Base-by-base conservation (phyloP, 2,888 invertebrate genomes). In the Acleris literana region DNA sequence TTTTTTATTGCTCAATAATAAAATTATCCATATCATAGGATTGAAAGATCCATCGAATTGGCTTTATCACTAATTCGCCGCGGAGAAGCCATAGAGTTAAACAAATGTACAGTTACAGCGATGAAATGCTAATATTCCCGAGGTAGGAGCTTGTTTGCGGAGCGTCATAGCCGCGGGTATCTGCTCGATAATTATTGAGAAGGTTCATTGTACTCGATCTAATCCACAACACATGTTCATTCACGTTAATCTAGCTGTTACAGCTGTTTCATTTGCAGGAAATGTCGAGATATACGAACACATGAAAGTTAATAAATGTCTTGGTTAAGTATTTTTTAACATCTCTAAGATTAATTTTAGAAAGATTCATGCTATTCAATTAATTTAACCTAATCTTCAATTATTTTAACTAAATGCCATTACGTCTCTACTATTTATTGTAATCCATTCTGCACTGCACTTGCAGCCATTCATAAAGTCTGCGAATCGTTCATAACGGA, bases 381-480 rank as follows among this genome's bases (percentile, higher is more conserved):
- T 13, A 39, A 13, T 11, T 33, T 33, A 4, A 4, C 13, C 13
- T 39, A 1, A 0, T 39, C 39, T 9, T 33, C 3, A 33, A 33
- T n/a, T 33, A 33, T 33, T 33, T 9, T 9, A 33, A 33, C 9
- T 33, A 33, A 29, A 29, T 33, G 33, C 33, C 3, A 33, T 33
- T 3, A 33, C 9, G 9, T 33, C 25, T 6, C 11, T 33, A 33
- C 33, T 29, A 16, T 29, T 20, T 16, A 33, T 56, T 51, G 49
- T 52, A 61, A 39, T 25, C 16, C 39, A 29, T 57, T 54, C 43
- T 43, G 20, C 43, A 46, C 43, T 43, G 20, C 43, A 46, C 29
- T 60, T 43, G 25, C n/a, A 73, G 68, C 77, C 80, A 83, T 85
- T 85, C 82, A 82, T 77, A 74, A 69, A 70, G 58, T 75, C 51